A percentile compares a stretch with the other conserved stretches of the same genome.
phyloP scores from a whole-genome alignment of 2,888 invertebrate genomes.

The Liposcelis brunnea region DNA sequence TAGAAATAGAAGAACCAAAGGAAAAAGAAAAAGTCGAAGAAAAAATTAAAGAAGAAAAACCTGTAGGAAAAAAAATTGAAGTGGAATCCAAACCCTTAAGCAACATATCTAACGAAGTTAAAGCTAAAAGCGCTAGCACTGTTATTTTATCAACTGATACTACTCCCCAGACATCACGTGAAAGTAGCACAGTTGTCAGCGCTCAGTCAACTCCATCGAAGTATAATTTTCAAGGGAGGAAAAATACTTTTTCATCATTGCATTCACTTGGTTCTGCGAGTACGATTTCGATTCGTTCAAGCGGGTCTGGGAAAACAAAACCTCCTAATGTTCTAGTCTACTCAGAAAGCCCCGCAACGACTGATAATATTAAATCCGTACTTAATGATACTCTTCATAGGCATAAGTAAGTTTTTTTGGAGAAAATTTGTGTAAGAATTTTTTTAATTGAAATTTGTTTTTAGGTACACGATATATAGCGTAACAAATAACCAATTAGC shows the following conservation, averaged over 20 bases:
- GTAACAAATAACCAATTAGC: constrained; percentile 26
- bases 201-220: neutral
- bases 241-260: constrained; percentile 13
- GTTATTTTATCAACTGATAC: too few species aligned
- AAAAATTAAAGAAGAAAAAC: constrained; percentile 20
- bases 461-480: constrained; percentile 30
- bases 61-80: constrained; percentile 16
- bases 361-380: constrained; percentile 54
- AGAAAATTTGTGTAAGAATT: constrained; percentile 6
- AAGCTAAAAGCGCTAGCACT: too few species aligned
- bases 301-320: constrained; percentile 29
- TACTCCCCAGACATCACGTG: too few species aligned
- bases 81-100: constrained; percentile 18
- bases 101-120: too few species aligned
- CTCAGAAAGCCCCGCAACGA: constrained; percentile 56
- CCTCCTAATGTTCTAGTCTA: constrained; percentile 69
- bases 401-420: constrained; percentile 39
- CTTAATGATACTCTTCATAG: constrained; percentile 49
- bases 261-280: constrained; percentile 18
- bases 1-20: constrained; percentile 11
- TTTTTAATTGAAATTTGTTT: constrained; percentile 13
- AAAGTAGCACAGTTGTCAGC: neutral
- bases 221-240: neutral
- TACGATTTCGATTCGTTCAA: constrained; percentile 13
- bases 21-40: constrained; percentile 17